Conservation (phyloP, 2,113 vertebrate species). For the Planiliza haematocheilus region DNA sequence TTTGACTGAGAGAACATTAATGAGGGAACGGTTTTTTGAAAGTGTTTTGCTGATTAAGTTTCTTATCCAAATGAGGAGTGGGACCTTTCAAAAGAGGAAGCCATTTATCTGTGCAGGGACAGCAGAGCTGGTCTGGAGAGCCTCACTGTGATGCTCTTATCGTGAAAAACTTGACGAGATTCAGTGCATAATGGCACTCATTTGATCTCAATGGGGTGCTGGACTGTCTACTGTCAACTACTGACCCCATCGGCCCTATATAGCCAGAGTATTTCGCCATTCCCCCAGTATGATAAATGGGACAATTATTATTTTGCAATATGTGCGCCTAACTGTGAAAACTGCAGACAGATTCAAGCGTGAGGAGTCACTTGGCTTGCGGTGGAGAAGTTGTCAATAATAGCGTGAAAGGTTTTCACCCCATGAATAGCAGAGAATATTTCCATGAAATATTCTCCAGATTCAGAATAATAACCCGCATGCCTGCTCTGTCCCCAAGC, state of each 20-base stretch:
- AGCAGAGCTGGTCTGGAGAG: constrained; percentile 78
- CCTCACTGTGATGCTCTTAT: constrained; percentile 77
- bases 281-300: constrained; percentile 44
- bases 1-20: constrained; percentile 49
- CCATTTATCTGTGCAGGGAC: constrained; percentile 75
- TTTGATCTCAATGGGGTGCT: constrained; percentile 71
- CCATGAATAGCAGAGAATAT: constrained; percentile 57
- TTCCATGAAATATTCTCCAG: constrained; percentile 76
- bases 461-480: constrained; percentile 66
- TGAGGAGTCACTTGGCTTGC: constrained; percentile 57
- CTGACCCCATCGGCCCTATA: constrained; percentile 53
- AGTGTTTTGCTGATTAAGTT: constrained; percentile 69
- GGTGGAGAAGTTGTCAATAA: constrained; percentile 70
- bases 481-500: constrained; percentile 62
- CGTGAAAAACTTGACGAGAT: constrained; percentile 62
- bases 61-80: constrained; percentile 76
- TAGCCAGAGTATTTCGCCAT: constrained; percentile 62
- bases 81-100: constrained; percentile 80
- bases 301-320: constrained; percentile 66
- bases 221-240: constrained; percentile 72
- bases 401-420: constrained; percentile 65
- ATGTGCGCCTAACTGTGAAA: constrained; percentile 43
- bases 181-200: constrained; percentile 61
- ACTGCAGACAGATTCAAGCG: constrained; percentile 24
- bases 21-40: constrained; percentile 62